Percentiles rank a stretch among this genome's conserved stretches.
Conservation (phyloP, 2,113 vertebrate species). For the Macaca mulatta region DNA sequence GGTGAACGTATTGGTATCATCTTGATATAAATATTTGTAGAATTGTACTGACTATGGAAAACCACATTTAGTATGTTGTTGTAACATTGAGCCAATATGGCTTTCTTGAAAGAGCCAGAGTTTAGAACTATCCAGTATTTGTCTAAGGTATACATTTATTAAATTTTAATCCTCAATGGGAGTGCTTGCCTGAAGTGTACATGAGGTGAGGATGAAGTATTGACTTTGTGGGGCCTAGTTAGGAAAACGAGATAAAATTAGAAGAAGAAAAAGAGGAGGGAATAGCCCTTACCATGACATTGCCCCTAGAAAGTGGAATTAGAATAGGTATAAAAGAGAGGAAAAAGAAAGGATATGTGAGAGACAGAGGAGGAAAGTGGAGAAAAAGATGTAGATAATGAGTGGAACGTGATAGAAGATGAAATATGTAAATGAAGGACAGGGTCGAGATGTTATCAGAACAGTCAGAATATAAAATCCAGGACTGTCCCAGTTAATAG, state of each 20-base stretch:
- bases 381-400: background rate
- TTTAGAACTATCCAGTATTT: background rate
- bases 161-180: background rate
- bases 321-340: background rate
- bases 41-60: background rate
- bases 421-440: background rate
- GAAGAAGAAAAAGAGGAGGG: background rate
- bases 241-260: background rate
- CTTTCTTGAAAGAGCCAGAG: background rate
- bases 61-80: background rate
- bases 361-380: background rate
- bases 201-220: background rate
- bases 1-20: background rate
- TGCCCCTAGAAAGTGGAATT: background rate
- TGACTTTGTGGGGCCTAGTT: background rate
- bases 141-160: background rate
- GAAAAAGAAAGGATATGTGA: no score
- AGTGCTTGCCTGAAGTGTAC: background rate
- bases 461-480: background rate
- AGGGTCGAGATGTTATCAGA: background rate
- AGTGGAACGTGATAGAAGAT: background rate
- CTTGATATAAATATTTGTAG: background rate
- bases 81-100: background rate
- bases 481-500: background rate
- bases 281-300: background rate